These are phyloP conservation scores for Chlorops oryzae DNA, from an alignment of 1,140 invertebrate genomes.

Conservation along the genomic window DNA sequence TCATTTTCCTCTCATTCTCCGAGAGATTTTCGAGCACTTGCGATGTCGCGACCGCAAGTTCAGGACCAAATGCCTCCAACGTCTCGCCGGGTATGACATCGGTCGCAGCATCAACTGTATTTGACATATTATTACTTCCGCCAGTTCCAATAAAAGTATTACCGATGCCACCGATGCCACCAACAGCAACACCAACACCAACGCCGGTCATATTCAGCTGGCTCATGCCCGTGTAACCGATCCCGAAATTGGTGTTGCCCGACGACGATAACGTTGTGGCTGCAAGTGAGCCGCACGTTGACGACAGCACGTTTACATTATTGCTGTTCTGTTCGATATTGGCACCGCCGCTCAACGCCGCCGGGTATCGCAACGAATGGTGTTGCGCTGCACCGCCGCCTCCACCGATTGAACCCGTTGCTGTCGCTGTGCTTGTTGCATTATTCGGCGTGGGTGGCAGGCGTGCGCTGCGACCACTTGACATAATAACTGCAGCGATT, in stretches of 20 bases:
- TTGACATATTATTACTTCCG: slow-evolving; percentile 19
- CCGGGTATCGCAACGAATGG: no score
- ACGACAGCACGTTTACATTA: no score
- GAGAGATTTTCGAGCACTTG: slow-evolving; percentile 45
- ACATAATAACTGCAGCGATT: slow-evolving; percentile 31
- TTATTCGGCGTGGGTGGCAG: slow-evolving; percentile 42
- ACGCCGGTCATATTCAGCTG: slow-evolving; percentile 16
- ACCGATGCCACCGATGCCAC: slow-evolving; percentile 14
- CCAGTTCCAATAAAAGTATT: slow-evolving; percentile 2
- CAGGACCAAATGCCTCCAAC: slow-evolving; percentile 39
- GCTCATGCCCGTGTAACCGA: no score
- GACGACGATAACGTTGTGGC: background rate
- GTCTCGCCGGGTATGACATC: slow-evolving; percentile 40
- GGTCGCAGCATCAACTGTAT: slow-evolving; percentile 28
- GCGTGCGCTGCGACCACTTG: slow-evolving; percentile 47
- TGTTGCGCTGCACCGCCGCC: slow-evolving; percentile 18
- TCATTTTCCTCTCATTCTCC: slow-evolving; percentile 47
- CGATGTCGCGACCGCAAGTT: slow-evolving; percentile 39
- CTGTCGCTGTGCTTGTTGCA: slow-evolving; percentile 36
- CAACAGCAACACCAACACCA: slow-evolving; percentile 18
- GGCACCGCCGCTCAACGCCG: no score
- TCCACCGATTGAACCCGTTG: slow-evolving; percentile 3
- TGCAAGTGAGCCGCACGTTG: no score
- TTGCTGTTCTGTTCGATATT: slow-evolving; percentile 40
- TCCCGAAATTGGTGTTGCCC: slow-evolving; percentile 1